Conservation (phyloP, 2,797 vertebrate species). For the Bovichtus variegatus region DNA sequence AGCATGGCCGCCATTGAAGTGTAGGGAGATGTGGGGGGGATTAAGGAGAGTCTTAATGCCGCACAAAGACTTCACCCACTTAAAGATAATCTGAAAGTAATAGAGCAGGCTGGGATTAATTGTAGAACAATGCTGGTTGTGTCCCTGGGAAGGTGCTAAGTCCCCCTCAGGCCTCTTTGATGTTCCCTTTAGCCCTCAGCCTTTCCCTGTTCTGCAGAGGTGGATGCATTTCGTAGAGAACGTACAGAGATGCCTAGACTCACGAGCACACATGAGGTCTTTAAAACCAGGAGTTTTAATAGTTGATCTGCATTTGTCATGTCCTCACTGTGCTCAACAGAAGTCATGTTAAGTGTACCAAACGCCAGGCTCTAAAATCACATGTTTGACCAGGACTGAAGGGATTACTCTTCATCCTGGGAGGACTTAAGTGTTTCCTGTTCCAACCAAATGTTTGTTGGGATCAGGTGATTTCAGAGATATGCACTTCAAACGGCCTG, state of each 20-base stretch:
- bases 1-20: conserved; percentile 86
- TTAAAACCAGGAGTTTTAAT: neutral
- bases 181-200: conserved; percentile 73
- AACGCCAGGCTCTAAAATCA: conserved; percentile 21
- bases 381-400: conserved; percentile 62
- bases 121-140: conserved; percentile 86
- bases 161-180: conserved; percentile 84
- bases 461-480: conserved; percentile 44
- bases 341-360: neutral
- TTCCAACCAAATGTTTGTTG: conserved; percentile 59
- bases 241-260: conserved; percentile 4
- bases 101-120: conserved; percentile 91
- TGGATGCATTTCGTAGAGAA: conserved; percentile 47
- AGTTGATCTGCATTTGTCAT: conserved; percentile 2
- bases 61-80: conserved; percentile 89
- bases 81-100: conserved; percentile 92
- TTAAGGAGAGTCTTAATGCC: conserved; percentile 84
- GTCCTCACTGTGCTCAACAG: neutral
- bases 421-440: conserved; percentile 71
- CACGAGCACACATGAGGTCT: conserved; percentile 1
- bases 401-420: conserved; percentile 66
- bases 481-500: conserved; percentile 29
- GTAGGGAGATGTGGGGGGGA: conserved; percentile 76
- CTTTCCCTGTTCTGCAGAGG: conserved; percentile 51
- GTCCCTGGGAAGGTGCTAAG: conserved; percentile 86